Evolutionary conservation across 2,797 vertebrate species (phyloP).

Genomic region (Neoniphon sammara): DNA sequence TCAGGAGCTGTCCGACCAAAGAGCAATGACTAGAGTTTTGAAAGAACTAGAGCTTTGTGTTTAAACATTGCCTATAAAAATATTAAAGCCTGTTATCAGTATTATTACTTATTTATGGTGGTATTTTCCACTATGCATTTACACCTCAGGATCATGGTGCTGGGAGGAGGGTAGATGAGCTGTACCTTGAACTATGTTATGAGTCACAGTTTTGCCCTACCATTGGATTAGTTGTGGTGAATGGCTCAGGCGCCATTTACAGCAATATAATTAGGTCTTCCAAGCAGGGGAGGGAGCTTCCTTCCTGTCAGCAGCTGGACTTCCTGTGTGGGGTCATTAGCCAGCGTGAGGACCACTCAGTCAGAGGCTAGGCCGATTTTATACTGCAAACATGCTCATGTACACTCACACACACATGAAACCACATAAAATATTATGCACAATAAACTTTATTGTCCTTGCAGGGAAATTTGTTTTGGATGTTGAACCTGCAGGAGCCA

Average conservation of each 20-base stretch:
- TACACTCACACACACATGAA: neutral
- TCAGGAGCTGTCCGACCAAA: no score
- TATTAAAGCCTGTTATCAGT: no score
- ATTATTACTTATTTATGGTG: no score
- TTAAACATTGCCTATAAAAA: no score
- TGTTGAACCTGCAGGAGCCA: no score
- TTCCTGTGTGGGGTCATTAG: slow-evolving; percentile 71
- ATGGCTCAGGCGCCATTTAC: slow-evolving; percentile 34
- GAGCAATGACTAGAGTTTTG: no score
- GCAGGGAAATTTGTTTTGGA: no score
- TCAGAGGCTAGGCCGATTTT: slow-evolving; percentile 1
- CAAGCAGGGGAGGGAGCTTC: slow-evolving; percentile 73
- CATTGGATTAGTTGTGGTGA: slow-evolving; percentile 51
- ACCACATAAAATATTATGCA: neutral
- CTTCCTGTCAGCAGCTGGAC: slow-evolving; percentile 78
- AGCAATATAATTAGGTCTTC: slow-evolving; percentile 56
- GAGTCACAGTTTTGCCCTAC: slow-evolving; percentile 12
- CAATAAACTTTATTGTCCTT: no score
- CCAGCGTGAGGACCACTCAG: slow-evolving; percentile 29
- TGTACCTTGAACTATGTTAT: neutral
- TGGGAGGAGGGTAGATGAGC: neutral
- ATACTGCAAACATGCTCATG: neutral
- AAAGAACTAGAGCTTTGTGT: no score
- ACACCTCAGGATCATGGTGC: neutral
- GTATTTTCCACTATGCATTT: no score